phyloP scores from a whole-genome alignment of 2,797 vertebrate species.

The Tachyglossus aculeatus region DNA sequence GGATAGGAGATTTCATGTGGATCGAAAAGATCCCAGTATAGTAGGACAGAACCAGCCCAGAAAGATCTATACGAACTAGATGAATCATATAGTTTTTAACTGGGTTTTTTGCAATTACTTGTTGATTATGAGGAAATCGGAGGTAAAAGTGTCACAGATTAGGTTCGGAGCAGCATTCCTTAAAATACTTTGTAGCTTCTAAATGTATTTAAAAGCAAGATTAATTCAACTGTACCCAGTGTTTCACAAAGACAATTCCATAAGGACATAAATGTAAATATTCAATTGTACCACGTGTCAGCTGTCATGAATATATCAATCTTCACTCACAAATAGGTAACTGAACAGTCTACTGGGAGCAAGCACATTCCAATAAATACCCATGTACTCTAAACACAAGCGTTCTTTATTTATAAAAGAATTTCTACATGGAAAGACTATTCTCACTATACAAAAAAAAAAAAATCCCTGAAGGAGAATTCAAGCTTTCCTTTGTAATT shows the following conservation, averaged over 20 bases:
- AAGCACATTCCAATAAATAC: slow-evolving; percentile 32
- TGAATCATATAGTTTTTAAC: too few species aligned
- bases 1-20: too few species aligned
- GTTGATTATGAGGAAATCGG: too few species aligned
- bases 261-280: slow-evolving; percentile 49
- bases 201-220: not conserved
- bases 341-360: slow-evolving; percentile 27
- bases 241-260: slow-evolving; percentile 32
- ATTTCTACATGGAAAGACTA: slow-evolving; percentile 40
- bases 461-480: slow-evolving; percentile 21
- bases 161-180: too few species aligned
- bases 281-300: slow-evolving; percentile 46
- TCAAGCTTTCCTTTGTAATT: slow-evolving; percentile 60
- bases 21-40: too few species aligned
- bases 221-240: slow-evolving; percentile 12
- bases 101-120: too few species aligned
- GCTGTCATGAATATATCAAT: slow-evolving; percentile 42
- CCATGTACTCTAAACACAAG: slow-evolving; percentile 21
- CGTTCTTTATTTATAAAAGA: slow-evolving; percentile 38
- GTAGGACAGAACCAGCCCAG: too few species aligned
- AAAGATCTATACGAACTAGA: too few species aligned
- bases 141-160: too few species aligned
- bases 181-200: not conserved
- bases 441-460: slow-evolving; percentile 43
- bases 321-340: slow-evolving; percentile 45